A percentile compares a stretch with the other conserved stretches of the same genome.
phyloP scores from a whole-genome alignment of 1,140 invertebrate species.

The Cotesia chilonis region DNA sequence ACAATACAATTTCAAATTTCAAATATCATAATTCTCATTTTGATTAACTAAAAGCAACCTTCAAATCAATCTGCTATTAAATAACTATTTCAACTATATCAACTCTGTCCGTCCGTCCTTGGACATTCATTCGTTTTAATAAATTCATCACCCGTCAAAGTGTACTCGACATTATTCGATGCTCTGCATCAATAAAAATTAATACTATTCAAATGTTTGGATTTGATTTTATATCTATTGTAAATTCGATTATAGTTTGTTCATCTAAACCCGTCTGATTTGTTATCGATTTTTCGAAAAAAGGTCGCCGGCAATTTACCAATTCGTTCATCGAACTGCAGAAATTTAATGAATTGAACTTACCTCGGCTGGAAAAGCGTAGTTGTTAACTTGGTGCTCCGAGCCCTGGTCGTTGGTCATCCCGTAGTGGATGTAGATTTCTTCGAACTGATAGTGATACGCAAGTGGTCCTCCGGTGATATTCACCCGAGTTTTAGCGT shows the following conservation, averaged over 20 bases:
- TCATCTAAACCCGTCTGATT: too few species aligned
- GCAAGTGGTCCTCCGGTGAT: constrained; percentile 95
- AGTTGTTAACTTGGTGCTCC: constrained; percentile 91
- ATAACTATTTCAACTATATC: constrained; percentile 1
- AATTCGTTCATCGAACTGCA: not conserved
- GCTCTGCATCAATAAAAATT: not conserved
- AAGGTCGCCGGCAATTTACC: constrained; percentile 30
- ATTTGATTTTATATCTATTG: constrained; percentile 15
- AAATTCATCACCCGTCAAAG: too few species aligned
- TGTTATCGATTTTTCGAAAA: not conserved
- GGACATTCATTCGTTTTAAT: not conserved
- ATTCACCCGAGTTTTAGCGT: constrained; percentile 84
- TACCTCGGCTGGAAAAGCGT: constrained; percentile 94
- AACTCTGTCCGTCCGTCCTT: too few species aligned
- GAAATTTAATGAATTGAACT: constrained; percentile 43
- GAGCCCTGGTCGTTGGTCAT: constrained; percentile 86
- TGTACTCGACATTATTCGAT: not conserved
- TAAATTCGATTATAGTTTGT: not conserved
- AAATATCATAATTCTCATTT: not conserved
- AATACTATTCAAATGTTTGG: not conserved
- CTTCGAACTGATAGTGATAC: constrained; percentile 93
- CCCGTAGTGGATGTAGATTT: constrained; percentile 95
- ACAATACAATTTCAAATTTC: too few species aligned
- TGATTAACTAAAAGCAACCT: not conserved
- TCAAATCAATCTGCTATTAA: not conserved